phyloP scores from a whole-genome alignment of 2,888 invertebrate genomes.

The Teleogryllus oceanicus region DNA sequence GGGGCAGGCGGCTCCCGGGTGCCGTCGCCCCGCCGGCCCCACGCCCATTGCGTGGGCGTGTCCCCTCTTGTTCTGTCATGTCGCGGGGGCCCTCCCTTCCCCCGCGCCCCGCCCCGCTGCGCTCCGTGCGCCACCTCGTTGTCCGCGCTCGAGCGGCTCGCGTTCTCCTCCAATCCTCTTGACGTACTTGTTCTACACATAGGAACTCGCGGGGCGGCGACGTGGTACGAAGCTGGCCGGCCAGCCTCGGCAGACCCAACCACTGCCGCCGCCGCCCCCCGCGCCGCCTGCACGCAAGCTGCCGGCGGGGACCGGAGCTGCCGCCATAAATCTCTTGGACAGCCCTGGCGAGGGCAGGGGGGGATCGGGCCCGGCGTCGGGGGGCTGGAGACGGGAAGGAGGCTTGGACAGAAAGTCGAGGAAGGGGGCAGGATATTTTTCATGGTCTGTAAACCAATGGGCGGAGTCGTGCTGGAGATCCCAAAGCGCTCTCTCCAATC shows the following conservation, averaged over 20 bases:
- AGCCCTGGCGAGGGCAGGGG: neutral
- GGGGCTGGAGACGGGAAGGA: neutral
- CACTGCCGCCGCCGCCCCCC: too few species aligned
- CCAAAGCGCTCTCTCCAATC: neutral
- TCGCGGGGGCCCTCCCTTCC: neutral
- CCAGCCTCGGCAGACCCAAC: too few species aligned
- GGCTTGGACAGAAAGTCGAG: neutral
- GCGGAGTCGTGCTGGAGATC: neutral
- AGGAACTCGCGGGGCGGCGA: neutral
- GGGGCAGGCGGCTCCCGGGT: too few species aligned
- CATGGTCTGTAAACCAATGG: slow-evolving; percentile 18
- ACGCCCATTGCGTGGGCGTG: too few species aligned
- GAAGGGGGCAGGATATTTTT: neutral
- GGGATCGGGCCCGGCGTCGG: neutral
- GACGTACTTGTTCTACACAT: neutral
- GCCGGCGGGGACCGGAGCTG: neutral
- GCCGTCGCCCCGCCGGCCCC: too few species aligned
- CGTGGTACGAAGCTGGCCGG: neutral
- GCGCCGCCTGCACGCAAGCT: too few species aligned
- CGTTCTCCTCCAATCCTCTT: too few species aligned
- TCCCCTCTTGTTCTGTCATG: neutral
- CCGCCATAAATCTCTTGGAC: neutral
- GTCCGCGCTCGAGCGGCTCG: neutral
- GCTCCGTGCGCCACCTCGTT: neutral
- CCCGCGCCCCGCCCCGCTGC: neutral